Conservation (phyloP, 2,888 invertebrate species). For the Patella pellucida region DNA sequence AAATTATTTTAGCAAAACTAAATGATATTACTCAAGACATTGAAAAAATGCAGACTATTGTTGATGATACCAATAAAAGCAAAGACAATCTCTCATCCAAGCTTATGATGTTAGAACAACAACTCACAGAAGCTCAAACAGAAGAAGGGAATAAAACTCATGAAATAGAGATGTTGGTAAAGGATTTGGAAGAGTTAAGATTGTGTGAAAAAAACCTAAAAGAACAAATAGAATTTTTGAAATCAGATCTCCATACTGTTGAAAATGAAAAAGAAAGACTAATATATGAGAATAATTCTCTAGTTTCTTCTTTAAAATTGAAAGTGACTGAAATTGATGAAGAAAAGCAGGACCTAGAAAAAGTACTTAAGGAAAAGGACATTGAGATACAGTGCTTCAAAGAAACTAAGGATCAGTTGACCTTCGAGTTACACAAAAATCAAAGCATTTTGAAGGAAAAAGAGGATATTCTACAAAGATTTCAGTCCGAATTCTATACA, state of each 20-base stretch:
- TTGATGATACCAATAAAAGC: constrained; percentile 12
- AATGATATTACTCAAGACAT: constrained; percentile 10
- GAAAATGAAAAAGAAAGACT: constrained; percentile 13
- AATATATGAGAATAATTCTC: constrained; percentile 9
- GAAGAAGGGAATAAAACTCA: no score
- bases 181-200: constrained; percentile 10
- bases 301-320: background rate
- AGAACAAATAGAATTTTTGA: constrained; percentile 15
- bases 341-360: constrained; percentile 25
- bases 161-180: constrained; percentile 1
- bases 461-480: background rate
- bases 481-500: background rate
- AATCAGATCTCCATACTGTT: background rate
- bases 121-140: background rate
- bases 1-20: background rate
- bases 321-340: background rate
- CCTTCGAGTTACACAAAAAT: background rate
- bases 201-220: background rate
- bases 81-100: background rate
- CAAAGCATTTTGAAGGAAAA: background rate
- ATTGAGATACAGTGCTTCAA: constrained; percentile 27
- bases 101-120: background rate
- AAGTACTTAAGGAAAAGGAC: constrained; percentile 21
- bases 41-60: constrained; percentile 6
- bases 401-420: constrained; percentile 26